phyloP scores from a whole-genome alignment of 2,797 vertebrate genomes.

The Sylvilagus floridanus region DNA sequence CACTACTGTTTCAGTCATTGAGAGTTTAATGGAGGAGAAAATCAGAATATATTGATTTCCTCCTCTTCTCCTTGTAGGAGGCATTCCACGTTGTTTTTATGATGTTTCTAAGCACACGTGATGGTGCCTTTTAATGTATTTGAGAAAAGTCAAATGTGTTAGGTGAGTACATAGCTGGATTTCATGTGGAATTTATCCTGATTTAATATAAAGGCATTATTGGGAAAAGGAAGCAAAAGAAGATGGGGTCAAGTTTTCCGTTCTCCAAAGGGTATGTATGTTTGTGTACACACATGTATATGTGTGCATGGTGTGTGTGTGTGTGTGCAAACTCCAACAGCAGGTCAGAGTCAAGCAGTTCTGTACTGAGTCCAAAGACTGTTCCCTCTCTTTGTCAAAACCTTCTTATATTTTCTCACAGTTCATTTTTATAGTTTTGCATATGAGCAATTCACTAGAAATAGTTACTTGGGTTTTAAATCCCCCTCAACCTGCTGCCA shows the following conservation, averaged over 20 bases:
- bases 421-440: background rate
- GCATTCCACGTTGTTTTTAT: constrained; percentile 44
- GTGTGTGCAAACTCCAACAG: background rate
- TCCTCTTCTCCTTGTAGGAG: constrained; percentile 66
- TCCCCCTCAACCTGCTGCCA: background rate
- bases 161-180: background rate
- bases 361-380: background rate
- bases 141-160: constrained; percentile 44
- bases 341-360: background rate
- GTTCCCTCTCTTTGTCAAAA: background rate
- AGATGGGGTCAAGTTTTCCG: background rate
- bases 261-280: background rate
- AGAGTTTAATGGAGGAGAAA: constrained; percentile 82
- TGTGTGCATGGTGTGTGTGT: background rate
- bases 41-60: constrained; percentile 82
- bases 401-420: background rate
- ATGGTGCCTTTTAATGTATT: constrained; percentile 1
- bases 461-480: background rate
- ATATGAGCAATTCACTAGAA: background rate
- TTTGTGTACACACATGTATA: background rate
- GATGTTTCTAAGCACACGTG: constrained; percentile 48
- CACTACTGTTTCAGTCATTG: constrained; percentile 75
- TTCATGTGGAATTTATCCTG: background rate
- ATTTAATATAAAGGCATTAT: background rate
- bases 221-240: background rate